Evolutionary conservation across 2,888 invertebrate species (phyloP).

Genomic region (Heterodera filipjevi): DNA sequence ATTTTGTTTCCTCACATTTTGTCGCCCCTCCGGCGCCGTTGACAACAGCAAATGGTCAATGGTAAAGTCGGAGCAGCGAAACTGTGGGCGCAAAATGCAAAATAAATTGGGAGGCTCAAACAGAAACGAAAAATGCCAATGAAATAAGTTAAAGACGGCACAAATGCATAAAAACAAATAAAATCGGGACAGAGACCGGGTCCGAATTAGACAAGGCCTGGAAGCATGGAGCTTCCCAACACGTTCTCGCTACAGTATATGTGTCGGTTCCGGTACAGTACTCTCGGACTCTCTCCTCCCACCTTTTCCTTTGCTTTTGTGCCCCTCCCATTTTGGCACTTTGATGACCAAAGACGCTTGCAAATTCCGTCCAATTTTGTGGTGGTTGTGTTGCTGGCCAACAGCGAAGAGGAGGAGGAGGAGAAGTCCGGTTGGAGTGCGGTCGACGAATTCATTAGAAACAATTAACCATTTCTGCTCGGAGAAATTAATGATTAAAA

Average conservation of each 20-base stretch:
- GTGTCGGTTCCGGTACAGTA: too few species aligned
- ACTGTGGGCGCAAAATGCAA: neutral
- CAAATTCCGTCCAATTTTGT: constrained; percentile 31
- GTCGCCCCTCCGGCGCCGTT: neutral
- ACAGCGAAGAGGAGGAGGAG: neutral
- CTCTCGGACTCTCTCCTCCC: neutral
- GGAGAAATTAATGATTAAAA: too few species aligned
- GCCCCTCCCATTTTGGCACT: constrained; percentile 1
- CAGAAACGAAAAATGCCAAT: too few species aligned
- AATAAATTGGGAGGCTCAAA: too few species aligned
- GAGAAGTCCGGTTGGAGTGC: neutral
- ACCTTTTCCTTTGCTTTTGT: neutral
- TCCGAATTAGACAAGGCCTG: too few species aligned
- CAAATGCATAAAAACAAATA: too few species aligned
- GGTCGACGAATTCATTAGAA: neutral
- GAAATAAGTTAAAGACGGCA: too few species aligned
- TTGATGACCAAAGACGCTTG: constrained; percentile 31
- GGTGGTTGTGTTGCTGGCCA: neutral
- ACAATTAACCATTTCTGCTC: too few species aligned
- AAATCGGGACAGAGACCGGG: too few species aligned
- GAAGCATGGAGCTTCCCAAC: too few species aligned
- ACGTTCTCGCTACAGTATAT: too few species aligned
- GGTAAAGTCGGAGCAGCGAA: constrained; percentile 15
- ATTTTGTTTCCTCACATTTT: neutral
- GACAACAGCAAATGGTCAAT: constrained; percentile 3